Evolutionary conservation across 2,113 vertebrate genomes (phyloP).

Genomic region (Cyanoliseus patagonus): DNA sequence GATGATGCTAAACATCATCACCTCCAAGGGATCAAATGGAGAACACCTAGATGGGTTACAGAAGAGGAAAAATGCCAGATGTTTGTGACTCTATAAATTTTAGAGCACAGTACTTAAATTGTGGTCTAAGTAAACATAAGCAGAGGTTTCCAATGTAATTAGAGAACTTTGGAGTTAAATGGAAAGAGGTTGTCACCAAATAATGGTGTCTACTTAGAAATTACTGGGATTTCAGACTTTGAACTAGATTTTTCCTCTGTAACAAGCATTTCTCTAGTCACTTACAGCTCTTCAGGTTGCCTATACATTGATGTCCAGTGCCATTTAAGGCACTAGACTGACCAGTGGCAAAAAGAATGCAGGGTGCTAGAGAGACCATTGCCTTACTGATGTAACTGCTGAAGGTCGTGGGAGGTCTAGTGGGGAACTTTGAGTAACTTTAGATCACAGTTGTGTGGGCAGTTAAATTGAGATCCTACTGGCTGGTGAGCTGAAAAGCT

Average conservation of each 20-base stretch:
- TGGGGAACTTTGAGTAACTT: not conserved
- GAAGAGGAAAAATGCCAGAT: not conserved
- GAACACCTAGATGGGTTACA: not conserved
- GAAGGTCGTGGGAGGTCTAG: not conserved
- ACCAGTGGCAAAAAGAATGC: accelerated
- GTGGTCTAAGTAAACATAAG: not conserved
- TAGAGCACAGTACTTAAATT: not conserved
- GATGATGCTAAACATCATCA: not conserved
- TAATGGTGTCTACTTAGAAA: not conserved
- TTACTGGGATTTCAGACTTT: not conserved
- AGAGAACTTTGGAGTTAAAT: not conserved
- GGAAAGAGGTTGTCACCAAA: not conserved
- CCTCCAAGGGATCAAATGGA: not conserved
- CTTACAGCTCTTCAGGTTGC: not conserved
- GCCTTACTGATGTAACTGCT: not conserved
- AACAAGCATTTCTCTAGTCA: not conserved
- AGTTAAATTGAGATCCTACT: not conserved
- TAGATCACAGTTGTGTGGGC: too few species aligned
- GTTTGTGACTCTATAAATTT: not conserved
- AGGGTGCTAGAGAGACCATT: not conserved
- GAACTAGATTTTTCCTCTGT: not conserved
- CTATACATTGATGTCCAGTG: too few species aligned
- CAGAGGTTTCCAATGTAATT: not conserved
- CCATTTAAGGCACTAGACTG: not conserved
- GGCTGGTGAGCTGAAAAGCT: not conserved